These are phyloP conservation scores for Bufo gargarizans DNA, from an alignment of 2,113 vertebrate species.

Conservation along the genomic window DNA sequence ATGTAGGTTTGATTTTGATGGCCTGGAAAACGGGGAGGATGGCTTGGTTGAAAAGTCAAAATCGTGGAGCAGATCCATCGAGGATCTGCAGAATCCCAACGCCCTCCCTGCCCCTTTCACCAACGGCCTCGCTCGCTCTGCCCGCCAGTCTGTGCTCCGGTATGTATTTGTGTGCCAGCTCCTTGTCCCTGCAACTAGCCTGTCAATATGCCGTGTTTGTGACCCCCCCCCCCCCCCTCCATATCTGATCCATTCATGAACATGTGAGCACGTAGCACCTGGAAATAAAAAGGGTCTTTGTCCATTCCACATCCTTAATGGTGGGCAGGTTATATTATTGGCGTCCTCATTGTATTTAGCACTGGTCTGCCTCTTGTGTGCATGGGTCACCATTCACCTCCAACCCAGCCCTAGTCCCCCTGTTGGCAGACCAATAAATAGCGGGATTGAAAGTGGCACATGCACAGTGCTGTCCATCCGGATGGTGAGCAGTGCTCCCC, in stretches of 20 bases:
- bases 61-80: slow-evolving; percentile 96
- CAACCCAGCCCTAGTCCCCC: not conserved
- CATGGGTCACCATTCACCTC: too few species aligned
- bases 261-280: not conserved
- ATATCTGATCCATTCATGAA: not conserved
- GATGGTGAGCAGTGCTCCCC: not conserved
- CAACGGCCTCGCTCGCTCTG: slow-evolving; percentile 92
- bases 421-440: not conserved
- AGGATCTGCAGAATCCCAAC: slow-evolving; percentile 90
- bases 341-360: too few species aligned
- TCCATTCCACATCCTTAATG: not conserved
- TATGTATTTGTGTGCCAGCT: slow-evolving; percentile 81
- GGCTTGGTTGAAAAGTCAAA: slow-evolving; percentile 87
- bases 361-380: not conserved
- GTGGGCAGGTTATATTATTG: too few species aligned
- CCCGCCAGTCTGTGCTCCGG: slow-evolving; percentile 93
- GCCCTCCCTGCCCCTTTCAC: slow-evolving; percentile 82
- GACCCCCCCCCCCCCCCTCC: not conserved
- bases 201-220: slow-evolving; percentile 54
- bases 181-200: slow-evolving; percentile 73
- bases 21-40: slow-evolving; percentile 88
- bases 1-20: slow-evolving; percentile 95
- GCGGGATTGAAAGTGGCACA: too few species aligned
- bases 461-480: not conserved
- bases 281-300: not conserved